Evolutionary conservation across 2,113 vertebrate species (phyloP).

Genomic region (Nerophis lumbriciformis): DNA sequence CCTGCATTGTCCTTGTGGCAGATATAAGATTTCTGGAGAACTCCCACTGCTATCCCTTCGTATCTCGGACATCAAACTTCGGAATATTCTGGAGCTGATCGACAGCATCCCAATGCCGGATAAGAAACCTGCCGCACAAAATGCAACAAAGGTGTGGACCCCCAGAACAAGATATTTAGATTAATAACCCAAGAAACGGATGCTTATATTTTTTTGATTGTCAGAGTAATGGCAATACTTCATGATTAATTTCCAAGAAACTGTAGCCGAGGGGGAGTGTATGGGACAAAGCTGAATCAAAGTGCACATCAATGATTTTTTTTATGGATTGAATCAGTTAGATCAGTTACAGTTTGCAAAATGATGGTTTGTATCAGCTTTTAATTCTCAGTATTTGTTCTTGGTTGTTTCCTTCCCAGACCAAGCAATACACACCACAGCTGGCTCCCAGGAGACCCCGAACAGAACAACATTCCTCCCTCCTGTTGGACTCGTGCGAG

Average conservation of each 20-base stretch:
- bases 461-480: constrained; percentile 75
- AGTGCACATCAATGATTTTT: too few relatives aligned
- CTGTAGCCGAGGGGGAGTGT: too few relatives aligned
- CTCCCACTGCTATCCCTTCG: constrained; percentile 85
- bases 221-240: too few relatives aligned
- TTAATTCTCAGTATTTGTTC: too few relatives aligned
- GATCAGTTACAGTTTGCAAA: background rate
- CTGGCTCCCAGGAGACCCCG: constrained; percentile 71
- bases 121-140: constrained; percentile 59
- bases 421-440: constrained; percentile 72
- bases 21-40: constrained; percentile 87
- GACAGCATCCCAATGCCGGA: constrained; percentile 89
- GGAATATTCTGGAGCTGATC: constrained; percentile 80
- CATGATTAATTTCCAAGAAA: too few relatives aligned
- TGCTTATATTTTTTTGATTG: too few relatives aligned
- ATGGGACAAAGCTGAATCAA: too few relatives aligned
- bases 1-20: constrained; percentile 49
- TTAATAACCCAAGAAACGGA: too few relatives aligned
- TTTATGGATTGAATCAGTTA: background rate
- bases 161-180: background rate
- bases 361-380: background rate
- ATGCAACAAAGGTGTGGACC: constrained; percentile 67
- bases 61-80: constrained; percentile 88
- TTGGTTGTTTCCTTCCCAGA: constrained; percentile 55
- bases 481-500: constrained; percentile 80